phyloP scores from a whole-genome alignment of 2,113 vertebrate genomes.

The Lanius collurio region DNA sequence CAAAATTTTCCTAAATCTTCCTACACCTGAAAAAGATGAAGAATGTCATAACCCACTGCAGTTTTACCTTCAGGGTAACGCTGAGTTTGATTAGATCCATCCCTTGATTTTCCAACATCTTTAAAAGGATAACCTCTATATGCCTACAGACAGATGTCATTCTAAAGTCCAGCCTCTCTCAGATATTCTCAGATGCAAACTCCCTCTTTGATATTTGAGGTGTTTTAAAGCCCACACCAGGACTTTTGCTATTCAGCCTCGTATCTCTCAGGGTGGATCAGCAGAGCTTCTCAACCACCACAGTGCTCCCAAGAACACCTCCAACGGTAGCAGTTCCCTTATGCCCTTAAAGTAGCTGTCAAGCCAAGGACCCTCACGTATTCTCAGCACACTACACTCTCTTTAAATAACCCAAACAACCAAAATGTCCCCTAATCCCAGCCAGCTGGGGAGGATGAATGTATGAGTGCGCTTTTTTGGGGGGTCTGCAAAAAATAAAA shows the following conservation, averaged over 20 bases:
- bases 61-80: not conserved
- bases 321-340: not conserved
- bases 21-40: not conserved
- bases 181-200: not conserved
- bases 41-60: not conserved
- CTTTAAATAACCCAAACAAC: not conserved
- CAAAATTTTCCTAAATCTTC: not conserved
- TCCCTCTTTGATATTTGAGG: not conserved
- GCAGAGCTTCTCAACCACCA: not conserved
- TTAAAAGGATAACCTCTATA: not conserved
- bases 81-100: not conserved
- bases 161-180: not conserved
- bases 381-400: rapidly evolving
- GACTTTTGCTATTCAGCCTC: not conserved
- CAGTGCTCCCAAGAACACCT: not conserved
- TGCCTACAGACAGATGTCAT: rapidly evolving
- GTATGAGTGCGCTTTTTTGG: not conserved
- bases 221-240: not conserved
- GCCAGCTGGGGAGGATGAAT: not conserved
- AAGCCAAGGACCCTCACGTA: not conserved
- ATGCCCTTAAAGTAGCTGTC: not conserved
- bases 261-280: not conserved
- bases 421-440: not conserved
- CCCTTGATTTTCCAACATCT: not conserved
- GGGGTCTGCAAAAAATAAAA: not conserved